Evolutionary conservation across 2,113 vertebrate genomes (phyloP).

Genomic region (Spea multiplicata): DNA sequence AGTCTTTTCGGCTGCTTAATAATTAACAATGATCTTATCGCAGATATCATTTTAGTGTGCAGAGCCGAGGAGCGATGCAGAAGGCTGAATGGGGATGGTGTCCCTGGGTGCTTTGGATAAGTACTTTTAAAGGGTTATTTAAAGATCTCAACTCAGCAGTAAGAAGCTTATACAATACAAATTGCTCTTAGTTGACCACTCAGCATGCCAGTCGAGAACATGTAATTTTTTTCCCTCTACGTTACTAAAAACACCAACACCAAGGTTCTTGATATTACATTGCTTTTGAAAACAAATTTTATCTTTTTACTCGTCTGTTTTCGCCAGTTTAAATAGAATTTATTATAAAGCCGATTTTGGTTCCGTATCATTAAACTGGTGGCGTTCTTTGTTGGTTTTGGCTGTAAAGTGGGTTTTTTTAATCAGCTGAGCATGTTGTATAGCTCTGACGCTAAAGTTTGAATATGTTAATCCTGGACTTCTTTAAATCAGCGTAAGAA

Average conservation of each 20-base stretch:
- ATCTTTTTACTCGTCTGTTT: constrained; percentile 6
- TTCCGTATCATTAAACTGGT: background rate
- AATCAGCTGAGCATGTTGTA: background rate
- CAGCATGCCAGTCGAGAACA: constrained; percentile 24
- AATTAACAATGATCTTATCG: constrained; percentile 43
- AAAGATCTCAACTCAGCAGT: constrained; percentile 43
- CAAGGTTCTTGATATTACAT: constrained; percentile 11
- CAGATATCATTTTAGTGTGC: constrained; percentile 30
- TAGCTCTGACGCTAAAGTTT: background rate
- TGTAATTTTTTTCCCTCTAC: constrained; percentile 16
- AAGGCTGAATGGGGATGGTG: constrained; percentile 24
- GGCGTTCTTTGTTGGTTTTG: background rate
- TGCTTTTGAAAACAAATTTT: constrained; percentile 3
- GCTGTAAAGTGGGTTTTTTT: background rate
- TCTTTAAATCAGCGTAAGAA: constrained; percentile 5
- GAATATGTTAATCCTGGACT: constrained; percentile 9
- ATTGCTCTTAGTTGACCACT: constrained; percentile 42
- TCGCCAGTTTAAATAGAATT: background rate
- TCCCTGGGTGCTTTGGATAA: constrained; percentile 44
- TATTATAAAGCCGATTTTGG: background rate
- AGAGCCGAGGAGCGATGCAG: constrained; percentile 10
- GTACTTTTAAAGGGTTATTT: constrained; percentile 49
- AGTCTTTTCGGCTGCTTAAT: constrained; percentile 23
- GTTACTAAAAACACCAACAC: constrained; percentile 4
- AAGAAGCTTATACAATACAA: constrained; percentile 40